Percentiles rank a stretch among this genome's conserved stretches.
Evolutionary conservation across 1,140 invertebrate genomes (phyloP).

Genomic region (Probaryconus sp.): DNA sequence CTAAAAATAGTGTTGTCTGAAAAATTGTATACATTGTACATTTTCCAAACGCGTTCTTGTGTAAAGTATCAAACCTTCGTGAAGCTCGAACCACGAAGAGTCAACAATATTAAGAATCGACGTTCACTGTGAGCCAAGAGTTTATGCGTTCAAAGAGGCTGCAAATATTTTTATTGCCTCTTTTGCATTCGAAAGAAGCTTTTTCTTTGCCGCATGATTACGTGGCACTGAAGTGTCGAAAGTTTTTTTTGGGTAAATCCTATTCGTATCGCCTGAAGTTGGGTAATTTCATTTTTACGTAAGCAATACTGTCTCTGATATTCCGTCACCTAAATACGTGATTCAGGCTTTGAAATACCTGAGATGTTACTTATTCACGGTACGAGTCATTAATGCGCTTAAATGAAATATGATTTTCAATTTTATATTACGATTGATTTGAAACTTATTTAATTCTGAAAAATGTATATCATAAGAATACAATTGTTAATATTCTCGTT

Average conservation of each 20-base stretch:
- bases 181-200: conserved; percentile 13
- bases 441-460: too few relatives aligned
- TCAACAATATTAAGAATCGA: conserved; percentile 13
- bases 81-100: conserved; percentile 10
- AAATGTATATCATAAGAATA: too few relatives aligned
- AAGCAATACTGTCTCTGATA: neutral
- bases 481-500: too few relatives aligned
- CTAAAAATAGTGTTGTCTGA: neutral
- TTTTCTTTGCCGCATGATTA: conserved; percentile 9
- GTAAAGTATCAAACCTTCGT: conserved; percentile 8
- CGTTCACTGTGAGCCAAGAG: conserved; percentile 6
- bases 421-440: too few relatives aligned
- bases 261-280: neutral
- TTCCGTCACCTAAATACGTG: neutral
- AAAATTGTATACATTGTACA: conserved; percentile 5
- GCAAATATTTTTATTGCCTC: conserved; percentile 19
- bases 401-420: too few relatives aligned
- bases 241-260: conserved; percentile 1
- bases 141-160: conserved; percentile 5
- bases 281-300: conserved; percentile 5
- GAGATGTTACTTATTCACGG: too few relatives aligned
- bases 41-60: conserved; percentile 1
- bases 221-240: conserved; percentile 2
- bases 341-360: neutral
- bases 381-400: too few relatives aligned